Evolutionary conservation across 1,140 invertebrate genomes (phyloP), one percentile per base, ranked within the genome.

Genomic region (Melitaea cinxia): DNA sequence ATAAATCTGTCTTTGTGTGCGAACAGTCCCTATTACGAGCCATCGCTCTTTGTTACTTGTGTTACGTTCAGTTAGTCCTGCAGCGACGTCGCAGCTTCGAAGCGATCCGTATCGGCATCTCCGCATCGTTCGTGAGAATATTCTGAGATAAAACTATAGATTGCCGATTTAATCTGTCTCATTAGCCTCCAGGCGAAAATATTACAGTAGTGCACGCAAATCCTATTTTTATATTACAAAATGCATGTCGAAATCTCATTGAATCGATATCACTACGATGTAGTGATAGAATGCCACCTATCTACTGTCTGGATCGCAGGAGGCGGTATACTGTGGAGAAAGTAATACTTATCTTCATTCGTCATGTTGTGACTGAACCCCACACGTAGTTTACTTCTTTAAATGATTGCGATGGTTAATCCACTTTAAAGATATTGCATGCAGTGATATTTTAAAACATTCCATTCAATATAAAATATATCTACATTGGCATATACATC

Each of bases 121-220:
- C 75, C 65, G 73, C 76, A 73, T 66, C 68, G 75, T 80, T 72
- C 76, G 79, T 83, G 78, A 75, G 79, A 80, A 79, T 72, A 65
- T 64, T 65, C 52, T 73, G 55, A 65, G 68, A 56, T 59, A 72
- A 68, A 65, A 68, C 39, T 60, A 68, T 70, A 77, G 70, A 78
- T 75, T 72, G 60, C n/a, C 57, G 76, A 75, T 83, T 78, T 75
- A 80, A 85, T 86, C 80, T 69, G 58, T 73, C 78, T 83, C 79
- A 84, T 85, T 86, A 86, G 63, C 72, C 70, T 64, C 21, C 45
- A 65, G 56, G 39, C 53, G 42, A 58, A 30, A 54, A 56, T 47
- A 64, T 60, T 56, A 17, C 6, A 47, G 42, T 47, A 53, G 50
- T 19, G 53, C 42, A 50, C 23, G 53, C 54, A 37, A 47, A 28